These are phyloP conservation scores for Cyprinus carpio DNA, from an alignment of 2,113 vertebrate genomes.

Conservation along the genomic window DNA sequence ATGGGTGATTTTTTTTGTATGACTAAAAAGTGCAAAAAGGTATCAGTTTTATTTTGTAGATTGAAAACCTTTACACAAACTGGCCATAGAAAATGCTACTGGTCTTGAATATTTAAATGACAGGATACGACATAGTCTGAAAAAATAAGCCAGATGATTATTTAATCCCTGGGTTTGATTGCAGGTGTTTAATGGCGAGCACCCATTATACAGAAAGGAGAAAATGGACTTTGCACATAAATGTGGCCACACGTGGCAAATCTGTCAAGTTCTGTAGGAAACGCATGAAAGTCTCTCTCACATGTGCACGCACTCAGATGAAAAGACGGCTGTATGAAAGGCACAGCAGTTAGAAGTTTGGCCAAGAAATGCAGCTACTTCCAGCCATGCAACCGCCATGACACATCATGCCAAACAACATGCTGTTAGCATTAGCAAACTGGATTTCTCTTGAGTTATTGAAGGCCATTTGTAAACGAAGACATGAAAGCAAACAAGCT, in stretches of 20 bases:
- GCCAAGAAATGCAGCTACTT: constrained; percentile 51
- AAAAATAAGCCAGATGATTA: too few species aligned
- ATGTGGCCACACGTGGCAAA: neutral
- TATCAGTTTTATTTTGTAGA: too few species aligned
- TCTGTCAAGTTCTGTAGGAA: neutral
- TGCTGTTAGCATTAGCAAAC: constrained; percentile 67
- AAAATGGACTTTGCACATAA: neutral
- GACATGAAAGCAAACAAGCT: constrained; percentile 73
- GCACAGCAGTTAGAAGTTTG: constrained; percentile 34
- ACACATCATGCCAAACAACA: constrained; percentile 65
- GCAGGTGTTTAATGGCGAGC: neutral
- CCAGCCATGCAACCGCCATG: constrained; percentile 56
- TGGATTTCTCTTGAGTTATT: constrained; percentile 67
- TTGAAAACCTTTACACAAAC: neutral
- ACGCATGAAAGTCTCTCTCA: neutral
- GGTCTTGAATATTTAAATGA: neutral
- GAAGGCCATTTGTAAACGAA: constrained; percentile 75
- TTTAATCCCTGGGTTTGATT: neutral
- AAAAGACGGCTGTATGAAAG: constrained; percentile 20
- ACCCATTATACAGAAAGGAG: neutral
- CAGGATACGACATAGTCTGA: too few species aligned
- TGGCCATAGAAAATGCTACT: neutral
- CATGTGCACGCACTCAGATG: constrained; percentile 16
- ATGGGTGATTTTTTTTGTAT: too few species aligned
- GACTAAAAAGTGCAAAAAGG: too few species aligned